Base-by-base conservation (phyloP, 2,888 invertebrate species). In the Chrysina gloriosa region DNA sequence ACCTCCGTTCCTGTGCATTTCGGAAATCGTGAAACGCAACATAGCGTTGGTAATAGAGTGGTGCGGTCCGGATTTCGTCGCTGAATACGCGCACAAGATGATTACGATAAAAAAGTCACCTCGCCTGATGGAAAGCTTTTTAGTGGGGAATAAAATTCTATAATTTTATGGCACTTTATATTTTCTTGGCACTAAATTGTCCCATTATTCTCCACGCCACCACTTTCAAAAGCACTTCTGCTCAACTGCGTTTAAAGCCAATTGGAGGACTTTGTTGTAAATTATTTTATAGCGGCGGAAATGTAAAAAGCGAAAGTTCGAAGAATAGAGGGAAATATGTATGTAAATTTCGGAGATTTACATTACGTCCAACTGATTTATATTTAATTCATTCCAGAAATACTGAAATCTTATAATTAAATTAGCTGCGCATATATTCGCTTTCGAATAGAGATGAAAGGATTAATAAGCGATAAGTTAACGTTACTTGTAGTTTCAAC, bases 161-260 rank as follows among this genome's bases (percentile, higher is more conserved):
- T 80, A 81, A 81, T 81, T 81, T 81, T 79, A 81, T 76, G 79
- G 79, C 80, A 79, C 80, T 81, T 81, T 80, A 80, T 76, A 65
- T 68, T 65, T 65, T 50, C 56, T 48, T 54, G 45, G 74, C 73
- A 75, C 77, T 75, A 77, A 79, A 80, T 80, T 78, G 79, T 74
- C 77, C 79, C 76, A 80, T 81, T 81, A 80, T 79, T 78, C 79
- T 75, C 76, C 76, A 48, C 39, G 52, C 52, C 14, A 61, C 42
- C 58, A 61, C 58, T 42, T 42, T 61, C 42, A 42, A 27, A n/a
- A 50, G 27, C 39, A 50, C 39, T 48, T 64, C 31, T 64, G 52
- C 52, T 36, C 52, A 39, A 50, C 23, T 27, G 52, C 64, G 14
- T 34, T 25, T 39, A 27, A 29, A 27, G 23, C 52, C 64, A 39